phyloP scores from a whole-genome alignment of 2,888 invertebrate genomes.

The Drosophila mulleri region DNA sequence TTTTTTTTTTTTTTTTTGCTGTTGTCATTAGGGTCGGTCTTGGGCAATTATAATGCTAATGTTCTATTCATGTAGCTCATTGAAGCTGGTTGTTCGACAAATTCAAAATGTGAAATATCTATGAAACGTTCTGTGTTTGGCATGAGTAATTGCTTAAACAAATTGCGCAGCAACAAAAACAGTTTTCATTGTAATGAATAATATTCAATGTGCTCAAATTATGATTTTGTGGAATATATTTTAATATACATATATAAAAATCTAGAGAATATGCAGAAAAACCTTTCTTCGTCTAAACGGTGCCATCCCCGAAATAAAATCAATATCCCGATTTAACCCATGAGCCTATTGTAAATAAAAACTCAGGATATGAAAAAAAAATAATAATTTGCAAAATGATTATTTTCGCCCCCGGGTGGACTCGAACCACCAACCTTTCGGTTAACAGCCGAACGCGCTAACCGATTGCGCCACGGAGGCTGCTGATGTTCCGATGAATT shows the following conservation, averaged over 20 bases:
- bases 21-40: conserved; percentile 36
- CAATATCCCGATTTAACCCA: too few species aligned
- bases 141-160: conserved; percentile 60
- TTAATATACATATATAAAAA: too few species aligned
- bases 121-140: conserved; percentile 52
- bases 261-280: too few species aligned
- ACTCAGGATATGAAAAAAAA: too few species aligned
- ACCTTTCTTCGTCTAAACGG: too few species aligned
- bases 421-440: conserved; percentile 99
- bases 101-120: conserved; percentile 48
- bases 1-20: conserved; percentile 8
- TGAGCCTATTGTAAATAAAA: too few species aligned
- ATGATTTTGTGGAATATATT: too few species aligned
- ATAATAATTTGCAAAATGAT: conserved; percentile 11
- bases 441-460: conserved; percentile 99
- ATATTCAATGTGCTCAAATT: too few species aligned
- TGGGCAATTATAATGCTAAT: conserved; percentile 58
- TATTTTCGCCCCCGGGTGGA: conserved; percentile 94
- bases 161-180: conserved; percentile 49
- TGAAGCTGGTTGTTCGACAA: conserved; percentile 46
- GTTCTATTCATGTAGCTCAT: conserved; percentile 67
- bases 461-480: conserved; percentile 95
- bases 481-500: accelerated
- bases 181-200: conserved; percentile 1
- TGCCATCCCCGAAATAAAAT: too few species aligned